phyloP scores from a whole-genome alignment of 2,113 vertebrate genomes.

The Eudyptes chrysolophus region DNA sequence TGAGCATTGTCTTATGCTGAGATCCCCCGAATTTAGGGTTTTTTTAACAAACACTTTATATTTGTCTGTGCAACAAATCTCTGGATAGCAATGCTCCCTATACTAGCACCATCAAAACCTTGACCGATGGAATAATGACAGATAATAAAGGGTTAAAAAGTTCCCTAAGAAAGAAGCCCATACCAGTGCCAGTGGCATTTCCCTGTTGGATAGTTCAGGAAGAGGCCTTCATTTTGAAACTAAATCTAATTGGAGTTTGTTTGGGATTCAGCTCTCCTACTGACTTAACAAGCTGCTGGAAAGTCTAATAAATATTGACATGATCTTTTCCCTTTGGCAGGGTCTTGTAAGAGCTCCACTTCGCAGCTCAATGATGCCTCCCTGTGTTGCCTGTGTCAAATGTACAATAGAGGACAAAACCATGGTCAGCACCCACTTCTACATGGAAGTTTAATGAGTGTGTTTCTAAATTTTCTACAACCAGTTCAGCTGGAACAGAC shows the following conservation, averaged over 20 bases:
- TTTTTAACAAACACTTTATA: neutral
- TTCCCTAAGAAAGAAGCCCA: neutral
- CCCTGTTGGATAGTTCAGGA: neutral
- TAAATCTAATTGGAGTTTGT: slow-evolving; percentile 43
- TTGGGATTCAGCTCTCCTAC: slow-evolving; percentile 48
- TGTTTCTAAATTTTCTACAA: neutral
- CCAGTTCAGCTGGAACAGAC: neutral
- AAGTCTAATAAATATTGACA: slow-evolving; percentile 57
- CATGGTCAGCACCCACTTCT: neutral
- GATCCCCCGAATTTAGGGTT: rapidly evolving
- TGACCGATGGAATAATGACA: neutral
- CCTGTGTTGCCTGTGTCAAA: neutral
- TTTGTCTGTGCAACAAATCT: neutral
- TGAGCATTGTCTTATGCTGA: neutral
- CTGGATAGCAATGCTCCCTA: neutral
- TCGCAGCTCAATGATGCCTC: neutral
- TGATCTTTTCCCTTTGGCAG: neutral
- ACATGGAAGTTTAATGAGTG: neutral
- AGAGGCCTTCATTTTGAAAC: slow-evolving; percentile 17
- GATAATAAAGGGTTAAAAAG: neutral
- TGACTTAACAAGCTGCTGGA: slow-evolving; percentile 33
- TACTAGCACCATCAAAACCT: neutral
- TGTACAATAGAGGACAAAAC: neutral
- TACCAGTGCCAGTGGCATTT: neutral
- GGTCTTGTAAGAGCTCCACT: neutral